These are phyloP conservation scores for Ciona savignyi DNA, from an alignment of 23 tunicate genomes.

Conservation along the genomic window DNA sequence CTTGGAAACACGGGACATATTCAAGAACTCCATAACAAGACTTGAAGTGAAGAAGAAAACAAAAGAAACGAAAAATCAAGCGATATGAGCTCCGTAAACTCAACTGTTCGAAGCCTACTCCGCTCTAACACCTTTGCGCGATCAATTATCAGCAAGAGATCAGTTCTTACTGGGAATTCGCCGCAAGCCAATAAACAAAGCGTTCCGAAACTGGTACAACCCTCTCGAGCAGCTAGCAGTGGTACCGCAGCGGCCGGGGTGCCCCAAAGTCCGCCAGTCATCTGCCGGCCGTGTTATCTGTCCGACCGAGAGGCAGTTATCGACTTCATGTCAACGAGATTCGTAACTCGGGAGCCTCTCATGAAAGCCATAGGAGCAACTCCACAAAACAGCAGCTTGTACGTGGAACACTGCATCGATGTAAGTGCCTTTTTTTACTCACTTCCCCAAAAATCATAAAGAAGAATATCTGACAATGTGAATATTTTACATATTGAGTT, in stretches of 20 bases:
- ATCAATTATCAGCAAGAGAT: neutral
- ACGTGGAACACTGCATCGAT: conserved; percentile 54
- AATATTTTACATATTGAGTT: too few species aligned
- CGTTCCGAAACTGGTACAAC: neutral
- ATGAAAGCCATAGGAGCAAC: conserved; percentile 47
- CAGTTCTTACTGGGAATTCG: neutral
- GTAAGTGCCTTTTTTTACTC: conserved; percentile 37
- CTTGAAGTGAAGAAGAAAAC: neutral
- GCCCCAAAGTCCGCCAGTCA: neutral
- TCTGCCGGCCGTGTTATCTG: conserved; percentile 22
- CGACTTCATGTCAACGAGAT: conserved; percentile 44
- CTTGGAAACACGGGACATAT: too few species aligned
- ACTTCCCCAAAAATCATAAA: too few species aligned
- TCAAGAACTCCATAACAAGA: neutral
- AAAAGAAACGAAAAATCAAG: neutral
- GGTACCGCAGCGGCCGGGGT: neutral
- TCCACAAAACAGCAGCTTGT: conserved; percentile 32
- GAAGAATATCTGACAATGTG: too few species aligned
- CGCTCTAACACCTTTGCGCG: neutral
- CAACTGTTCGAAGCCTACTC: neutral
- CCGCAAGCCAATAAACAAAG: neutral
- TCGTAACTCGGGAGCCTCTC: conserved; percentile 67
- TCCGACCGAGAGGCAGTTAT: conserved; percentile 49
- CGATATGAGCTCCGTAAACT: neutral
- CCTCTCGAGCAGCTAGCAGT: neutral